Evolutionary conservation across 1,140 invertebrate species (phyloP).

Genomic region (Ylistrum balloti): DNA sequence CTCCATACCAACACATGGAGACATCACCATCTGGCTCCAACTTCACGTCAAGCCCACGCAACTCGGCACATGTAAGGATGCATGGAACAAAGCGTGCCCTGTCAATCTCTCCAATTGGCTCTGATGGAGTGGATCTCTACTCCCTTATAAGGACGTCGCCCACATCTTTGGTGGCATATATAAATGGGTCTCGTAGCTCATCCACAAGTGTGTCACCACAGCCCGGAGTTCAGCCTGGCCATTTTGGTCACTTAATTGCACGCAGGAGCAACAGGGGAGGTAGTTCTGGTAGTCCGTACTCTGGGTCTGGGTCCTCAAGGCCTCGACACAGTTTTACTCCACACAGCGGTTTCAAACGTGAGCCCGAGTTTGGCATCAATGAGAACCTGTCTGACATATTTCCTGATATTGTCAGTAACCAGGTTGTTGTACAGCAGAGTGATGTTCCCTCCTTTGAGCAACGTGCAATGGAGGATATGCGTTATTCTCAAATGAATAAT

Average conservation of each 20-base stretch:
- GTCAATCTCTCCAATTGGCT: slow-evolving; percentile 95
- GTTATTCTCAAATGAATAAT: slow-evolving; percentile 60
- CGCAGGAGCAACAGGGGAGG: slow-evolving; percentile 84
- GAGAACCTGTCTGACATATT: slow-evolving; percentile 72
- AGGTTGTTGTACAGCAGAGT: slow-evolving; percentile 75
- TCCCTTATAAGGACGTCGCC: slow-evolving; percentile 97
- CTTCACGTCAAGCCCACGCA: slow-evolving; percentile 76
- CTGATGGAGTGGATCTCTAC: slow-evolving; percentile 93
- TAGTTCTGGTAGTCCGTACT: slow-evolving; percentile 69
- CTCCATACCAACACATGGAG: slow-evolving; percentile 76
- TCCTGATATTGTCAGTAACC: slow-evolving; percentile 77
- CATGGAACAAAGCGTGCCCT: slow-evolving; percentile 89
- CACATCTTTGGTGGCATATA: slow-evolving; percentile 94
- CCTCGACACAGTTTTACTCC: slow-evolving; percentile 60
- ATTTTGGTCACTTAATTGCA: slow-evolving; percentile 96
- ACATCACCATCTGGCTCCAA: slow-evolving; percentile 73
- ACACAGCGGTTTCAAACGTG: slow-evolving; percentile 69
- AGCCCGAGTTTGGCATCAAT: slow-evolving; percentile 70
- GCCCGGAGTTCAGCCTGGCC: slow-evolving; percentile 83
- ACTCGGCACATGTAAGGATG: slow-evolving; percentile 76
- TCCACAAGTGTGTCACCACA: slow-evolving; percentile 73
- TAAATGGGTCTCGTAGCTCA: slow-evolving; percentile 90
- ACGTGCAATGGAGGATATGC: slow-evolving; percentile 66
- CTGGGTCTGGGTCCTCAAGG: slow-evolving; percentile 69
- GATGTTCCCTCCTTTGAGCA: slow-evolving; percentile 78